These are phyloP conservation scores for Huso huso DNA, from an alignment of 2,797 vertebrate species.

Conservation along the genomic window DNA sequence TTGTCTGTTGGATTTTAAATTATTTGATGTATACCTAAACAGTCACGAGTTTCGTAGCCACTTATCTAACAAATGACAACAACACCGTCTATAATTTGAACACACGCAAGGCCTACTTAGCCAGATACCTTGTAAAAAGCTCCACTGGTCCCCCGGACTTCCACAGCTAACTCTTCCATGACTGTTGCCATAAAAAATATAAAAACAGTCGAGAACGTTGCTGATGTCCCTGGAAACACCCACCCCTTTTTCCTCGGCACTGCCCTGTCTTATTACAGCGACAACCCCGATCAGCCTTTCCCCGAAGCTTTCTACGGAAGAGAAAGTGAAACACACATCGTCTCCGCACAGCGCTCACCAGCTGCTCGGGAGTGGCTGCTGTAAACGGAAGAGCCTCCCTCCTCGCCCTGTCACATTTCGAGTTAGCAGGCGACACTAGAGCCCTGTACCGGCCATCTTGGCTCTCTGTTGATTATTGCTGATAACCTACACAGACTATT, in stretches of 20 bases:
- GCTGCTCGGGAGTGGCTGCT: conserved; percentile 32
- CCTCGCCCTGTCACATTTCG: conserved; percentile 26
- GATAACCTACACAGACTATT: too few relatives aligned
- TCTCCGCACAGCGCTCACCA: conserved; percentile 21
- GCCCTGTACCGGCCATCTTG: conserved; percentile 17
- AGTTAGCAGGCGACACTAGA: neutral
- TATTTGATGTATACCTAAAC: too few relatives aligned
- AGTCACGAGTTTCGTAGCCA: neutral
- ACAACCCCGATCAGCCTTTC: neutral
- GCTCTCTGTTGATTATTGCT: neutral
- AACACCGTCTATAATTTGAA: neutral
- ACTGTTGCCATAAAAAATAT: conserved; percentile 39
- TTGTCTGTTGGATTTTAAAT: too few relatives aligned
- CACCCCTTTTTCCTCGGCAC: conserved; percentile 4
- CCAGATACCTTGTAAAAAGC: conserved; percentile 88
- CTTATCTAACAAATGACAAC: neutral
- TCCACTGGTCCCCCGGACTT: conserved; percentile 85
- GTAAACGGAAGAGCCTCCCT: conserved; percentile 38
- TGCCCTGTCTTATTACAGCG: conserved; percentile 1
- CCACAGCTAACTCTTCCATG: conserved; percentile 91
- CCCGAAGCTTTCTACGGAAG: conserved; percentile 20
- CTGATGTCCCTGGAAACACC: conserved; percentile 10
- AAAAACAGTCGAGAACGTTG: conserved; percentile 17
- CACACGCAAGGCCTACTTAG: conserved; percentile 25
- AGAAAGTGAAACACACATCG: conserved; percentile 33